A percentile compares a stretch with the other conserved stretches of the same genome.
phyloP scores from a whole-genome alignment of 2,113 vertebrate species.

The Pollimyrus isidori region DNA sequence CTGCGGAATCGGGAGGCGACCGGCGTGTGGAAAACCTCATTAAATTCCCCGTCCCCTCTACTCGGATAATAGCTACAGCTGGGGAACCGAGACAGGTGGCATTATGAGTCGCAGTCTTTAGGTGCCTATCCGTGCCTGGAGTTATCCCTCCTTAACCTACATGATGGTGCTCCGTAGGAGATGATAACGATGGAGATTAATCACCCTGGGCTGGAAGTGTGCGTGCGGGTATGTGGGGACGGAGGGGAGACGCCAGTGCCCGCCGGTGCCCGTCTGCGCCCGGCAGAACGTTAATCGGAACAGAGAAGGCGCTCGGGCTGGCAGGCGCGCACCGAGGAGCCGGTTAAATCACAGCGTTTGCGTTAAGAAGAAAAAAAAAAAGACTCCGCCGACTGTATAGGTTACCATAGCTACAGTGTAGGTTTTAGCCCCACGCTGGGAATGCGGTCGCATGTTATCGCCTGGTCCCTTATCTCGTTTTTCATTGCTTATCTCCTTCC shows the following conservation, averaged over 20 bases:
- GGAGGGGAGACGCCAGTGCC: neutral
- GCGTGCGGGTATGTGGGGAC: neutral
- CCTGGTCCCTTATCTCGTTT: neutral
- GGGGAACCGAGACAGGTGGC: neutral
- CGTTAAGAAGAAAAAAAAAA: neutral
- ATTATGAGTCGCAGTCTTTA: neutral
- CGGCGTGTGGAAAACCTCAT: neutral
- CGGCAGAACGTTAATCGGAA: neutral
- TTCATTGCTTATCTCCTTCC: neutral
- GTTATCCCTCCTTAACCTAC: conserved; percentile 17
- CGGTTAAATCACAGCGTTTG: neutral
- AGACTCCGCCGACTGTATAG: neutral
- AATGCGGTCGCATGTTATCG: neutral
- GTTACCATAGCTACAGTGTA: conserved; percentile 2
- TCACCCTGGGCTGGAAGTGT: neutral
- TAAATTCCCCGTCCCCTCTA: neutral
- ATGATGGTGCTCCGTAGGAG: conserved; percentile 1
- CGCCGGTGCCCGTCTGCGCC: neutral
- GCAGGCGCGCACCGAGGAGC: neutral
- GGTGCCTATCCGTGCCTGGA: neutral
- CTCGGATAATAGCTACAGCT: neutral
- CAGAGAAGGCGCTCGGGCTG: neutral
- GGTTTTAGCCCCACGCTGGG: neutral
- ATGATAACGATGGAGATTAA: conserved; percentile 4
- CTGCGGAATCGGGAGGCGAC: neutral